A percentile compares a stretch with the other conserved stretches of the same genome.
These are phyloP conservation scores for Bos indicus DNA, from an alignment of 2,113 vertebrate species.

Conservation along the genomic window DNA sequence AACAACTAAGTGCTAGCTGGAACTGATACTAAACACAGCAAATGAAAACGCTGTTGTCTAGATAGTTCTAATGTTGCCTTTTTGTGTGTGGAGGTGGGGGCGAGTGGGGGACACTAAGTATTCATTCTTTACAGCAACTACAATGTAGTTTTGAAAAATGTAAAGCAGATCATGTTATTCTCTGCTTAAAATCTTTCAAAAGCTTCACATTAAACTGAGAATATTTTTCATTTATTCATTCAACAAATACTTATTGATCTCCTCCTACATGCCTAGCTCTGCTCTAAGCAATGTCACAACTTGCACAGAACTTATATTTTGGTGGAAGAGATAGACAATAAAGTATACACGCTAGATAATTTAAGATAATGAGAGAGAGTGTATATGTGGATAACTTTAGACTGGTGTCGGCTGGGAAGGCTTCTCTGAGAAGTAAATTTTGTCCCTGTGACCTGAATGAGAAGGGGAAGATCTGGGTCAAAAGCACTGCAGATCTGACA, in stretches of 20 bases:
- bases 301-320: background rate
- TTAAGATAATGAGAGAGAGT: background rate
- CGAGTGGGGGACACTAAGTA: background rate
- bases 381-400: background rate
- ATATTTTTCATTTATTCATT: background rate
- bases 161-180: background rate
- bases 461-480: background rate
- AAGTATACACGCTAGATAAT: background rate
- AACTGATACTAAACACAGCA: background rate
- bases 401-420: background rate
- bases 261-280: background rate
- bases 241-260: background rate
- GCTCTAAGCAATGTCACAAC: background rate
- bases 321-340: background rate
- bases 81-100: fast-evolving
- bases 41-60: background rate
- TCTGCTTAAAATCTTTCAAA: conserved; percentile 3
- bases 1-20: background rate
- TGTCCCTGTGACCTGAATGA: background rate
- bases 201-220: background rate
- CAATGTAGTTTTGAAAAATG: background rate
- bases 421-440: background rate
- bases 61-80: background rate
- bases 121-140: background rate
- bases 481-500: background rate